A percentile compares a stretch with the other conserved stretches of the same genome.
Conservation (phyloP, 64 coral and sea anemone species). For the Porites lutea region DNA sequence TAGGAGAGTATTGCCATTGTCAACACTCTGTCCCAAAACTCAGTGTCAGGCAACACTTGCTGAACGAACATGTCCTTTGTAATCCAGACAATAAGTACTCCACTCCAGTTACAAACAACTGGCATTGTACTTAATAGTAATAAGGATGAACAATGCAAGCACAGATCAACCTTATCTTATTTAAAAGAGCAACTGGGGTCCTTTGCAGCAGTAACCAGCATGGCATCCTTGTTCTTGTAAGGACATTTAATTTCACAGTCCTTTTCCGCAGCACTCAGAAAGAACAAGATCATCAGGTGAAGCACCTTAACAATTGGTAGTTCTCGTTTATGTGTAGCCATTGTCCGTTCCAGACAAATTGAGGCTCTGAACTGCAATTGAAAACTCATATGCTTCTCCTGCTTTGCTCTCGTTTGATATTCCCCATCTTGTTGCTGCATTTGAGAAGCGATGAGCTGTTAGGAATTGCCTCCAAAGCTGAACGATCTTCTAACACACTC, state of each 20-base stretch:
- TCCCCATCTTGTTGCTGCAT: slow-evolving; percentile 73
- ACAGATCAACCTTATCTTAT: neutral
- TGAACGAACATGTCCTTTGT: slow-evolving; percentile 39
- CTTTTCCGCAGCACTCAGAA: slow-evolving; percentile 58
- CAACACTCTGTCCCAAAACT: slow-evolving; percentile 26
- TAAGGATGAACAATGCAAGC: slow-evolving; percentile 24
- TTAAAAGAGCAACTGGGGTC: slow-evolving; percentile 13
- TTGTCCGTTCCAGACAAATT: slow-evolving; percentile 56
- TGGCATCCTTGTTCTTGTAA: slow-evolving; percentile 3
- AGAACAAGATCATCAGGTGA: slow-evolving; percentile 62
- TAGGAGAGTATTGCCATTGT: slow-evolving; percentile 8
- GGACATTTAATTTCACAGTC: slow-evolving; percentile 68
- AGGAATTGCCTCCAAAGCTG: too few species aligned
- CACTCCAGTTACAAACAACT: slow-evolving; percentile 27
- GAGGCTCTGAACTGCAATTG: slow-evolving; percentile 28
- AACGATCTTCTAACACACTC: too few species aligned
- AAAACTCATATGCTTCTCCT: slow-evolving; percentile 50
- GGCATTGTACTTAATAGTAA: slow-evolving; percentile 29
- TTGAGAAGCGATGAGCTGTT: slow-evolving; percentile 41
- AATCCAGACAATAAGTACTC: slow-evolving; percentile 54
- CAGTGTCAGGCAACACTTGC: slow-evolving; percentile 29
- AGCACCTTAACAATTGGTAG: slow-evolving; percentile 66
- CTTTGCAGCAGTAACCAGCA: neutral
- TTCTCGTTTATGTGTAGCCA: slow-evolving; percentile 61
- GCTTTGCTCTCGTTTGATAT: slow-evolving; percentile 48